A percentile compares a stretch with the other conserved stretches of the same genome.
These are phyloP conservation scores for Dipus sagitta DNA, from an alignment of 2,797 vertebrate species.

Conservation along the genomic window DNA sequence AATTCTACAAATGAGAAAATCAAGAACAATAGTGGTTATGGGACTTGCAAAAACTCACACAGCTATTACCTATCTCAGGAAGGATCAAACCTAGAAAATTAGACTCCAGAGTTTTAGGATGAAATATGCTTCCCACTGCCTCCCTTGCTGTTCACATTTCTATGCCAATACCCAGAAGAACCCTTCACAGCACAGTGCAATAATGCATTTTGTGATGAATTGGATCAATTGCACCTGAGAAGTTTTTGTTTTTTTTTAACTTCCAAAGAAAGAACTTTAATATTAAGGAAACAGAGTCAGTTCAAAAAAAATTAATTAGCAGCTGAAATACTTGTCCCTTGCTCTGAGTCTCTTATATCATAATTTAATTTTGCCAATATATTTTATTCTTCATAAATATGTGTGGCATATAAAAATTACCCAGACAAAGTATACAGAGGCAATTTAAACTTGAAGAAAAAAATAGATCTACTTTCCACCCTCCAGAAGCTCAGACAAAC, in stretches of 20 bases:
- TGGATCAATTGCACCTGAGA: not conserved
- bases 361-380: not conserved
- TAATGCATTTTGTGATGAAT: not conserved
- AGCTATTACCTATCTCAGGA: constrained; percentile 70
- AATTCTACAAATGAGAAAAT: constrained; percentile 53
- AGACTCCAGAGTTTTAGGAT: constrained; percentile 37
- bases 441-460: not conserved
- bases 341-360: not conserved
- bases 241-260: not conserved
- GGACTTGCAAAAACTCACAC: constrained; percentile 69
- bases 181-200: not conserved
- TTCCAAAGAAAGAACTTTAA: not conserved
- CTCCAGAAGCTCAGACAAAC: not conserved
- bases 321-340: not conserved
- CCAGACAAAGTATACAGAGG: not conserved
- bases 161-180: constrained; percentile 9
- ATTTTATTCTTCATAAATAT: not conserved
- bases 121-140: not conserved
- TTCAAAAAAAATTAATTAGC: not conserved
- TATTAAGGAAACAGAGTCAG: constrained; percentile 35
- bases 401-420: not conserved
- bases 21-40: not conserved
- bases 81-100: constrained; percentile 56
- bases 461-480: not conserved
- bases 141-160: constrained; percentile 46